Evolutionary conservation across 2,888 invertebrate genomes (phyloP).

Genomic region (Steinernema hermaphroditum): DNA sequence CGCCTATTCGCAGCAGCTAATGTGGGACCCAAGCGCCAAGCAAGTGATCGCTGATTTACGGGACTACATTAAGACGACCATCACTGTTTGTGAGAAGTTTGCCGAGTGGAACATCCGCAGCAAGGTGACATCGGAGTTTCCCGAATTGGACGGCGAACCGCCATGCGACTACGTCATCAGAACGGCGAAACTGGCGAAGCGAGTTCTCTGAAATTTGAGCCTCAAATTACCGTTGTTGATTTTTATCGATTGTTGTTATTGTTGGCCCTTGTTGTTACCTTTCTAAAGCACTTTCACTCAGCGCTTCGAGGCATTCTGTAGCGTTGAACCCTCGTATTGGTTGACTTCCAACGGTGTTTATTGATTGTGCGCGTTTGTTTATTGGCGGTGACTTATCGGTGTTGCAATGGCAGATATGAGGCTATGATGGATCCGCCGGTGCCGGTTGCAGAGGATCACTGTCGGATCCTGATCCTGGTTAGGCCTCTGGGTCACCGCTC

Average conservation of each 20-base stretch:
- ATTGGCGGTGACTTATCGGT: neutral
- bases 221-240: neutral
- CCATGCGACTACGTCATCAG: conserved; percentile 17
- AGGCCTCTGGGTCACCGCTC: conserved; percentile 38
- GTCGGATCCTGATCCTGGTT: conserved; percentile 42
- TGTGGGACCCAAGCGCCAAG: conserved; percentile 13
- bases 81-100: neutral
- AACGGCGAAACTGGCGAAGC: conserved; percentile 8
- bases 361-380: conserved; percentile 20
- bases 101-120: neutral
- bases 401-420: conserved; percentile 19
- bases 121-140: neutral
- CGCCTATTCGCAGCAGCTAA: conserved; percentile 25
- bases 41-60: neutral
- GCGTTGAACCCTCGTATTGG: neutral
- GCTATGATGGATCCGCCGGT: conserved; percentile 40
- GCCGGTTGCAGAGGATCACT: conserved; percentile 43
- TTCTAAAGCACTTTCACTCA: neutral
- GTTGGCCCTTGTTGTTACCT: conserved; percentile 23
- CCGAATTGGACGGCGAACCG: conserved; percentile 18
- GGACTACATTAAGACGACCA: neutral
- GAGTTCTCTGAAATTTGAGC: neutral
- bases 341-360: conserved; percentile 24
- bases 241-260: conserved; percentile 7
- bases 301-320: neutral